Percentiles rank a stretch among this genome's conserved stretches.
Conservation (phyloP, 2,888 invertebrate species). For the Orthonevra nobilis region DNA sequence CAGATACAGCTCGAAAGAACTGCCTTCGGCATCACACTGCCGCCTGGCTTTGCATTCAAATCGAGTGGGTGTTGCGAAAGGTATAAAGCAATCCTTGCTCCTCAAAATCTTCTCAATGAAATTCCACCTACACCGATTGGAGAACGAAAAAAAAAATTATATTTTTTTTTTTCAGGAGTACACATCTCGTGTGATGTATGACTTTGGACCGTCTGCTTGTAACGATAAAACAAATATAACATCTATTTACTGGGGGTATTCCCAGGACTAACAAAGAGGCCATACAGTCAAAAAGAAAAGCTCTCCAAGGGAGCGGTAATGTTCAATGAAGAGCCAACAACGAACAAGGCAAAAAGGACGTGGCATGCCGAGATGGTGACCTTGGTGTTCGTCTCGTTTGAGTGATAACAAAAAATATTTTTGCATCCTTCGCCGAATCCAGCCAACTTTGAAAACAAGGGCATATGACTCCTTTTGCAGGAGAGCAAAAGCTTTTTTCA, state of each 20-base stretch:
- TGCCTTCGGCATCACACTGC: neutral
- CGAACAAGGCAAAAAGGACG: conserved; percentile 30
- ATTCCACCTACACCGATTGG: conserved; percentile 38
- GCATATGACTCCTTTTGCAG: neutral
- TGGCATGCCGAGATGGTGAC: conserved; percentile 59
- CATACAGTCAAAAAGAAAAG: conserved; percentile 36
- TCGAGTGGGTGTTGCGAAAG: conserved; percentile 7
- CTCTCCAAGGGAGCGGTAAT: conserved; percentile 40
- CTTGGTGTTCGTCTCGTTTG: conserved; percentile 61
- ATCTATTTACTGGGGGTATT: conserved; percentile 46
- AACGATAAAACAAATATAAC: conserved; percentile 36
- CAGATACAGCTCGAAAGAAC: neutral
- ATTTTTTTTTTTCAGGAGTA: conserved; percentile 54
- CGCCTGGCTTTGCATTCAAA: conserved; percentile 38
- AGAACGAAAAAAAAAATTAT: too few relatives aligned
- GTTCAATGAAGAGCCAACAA: conserved; percentile 14
- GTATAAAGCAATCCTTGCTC: conserved; percentile 11
- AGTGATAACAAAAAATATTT: conserved; percentile 58
- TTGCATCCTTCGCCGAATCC: conserved; percentile 1
- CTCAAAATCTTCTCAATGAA: conserved; percentile 39
- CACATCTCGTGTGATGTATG: conserved; percentile 23
- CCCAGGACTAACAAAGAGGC: conserved; percentile 38
- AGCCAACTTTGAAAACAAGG: conserved; percentile 19
- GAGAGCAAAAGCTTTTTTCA: neutral
- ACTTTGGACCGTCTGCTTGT: conserved; percentile 6